Evolutionary conservation across 2,888 invertebrate genomes (phyloP), one percentile per base, ranked within the genome.

Genomic region (Sicus ferrugineus): DNA sequence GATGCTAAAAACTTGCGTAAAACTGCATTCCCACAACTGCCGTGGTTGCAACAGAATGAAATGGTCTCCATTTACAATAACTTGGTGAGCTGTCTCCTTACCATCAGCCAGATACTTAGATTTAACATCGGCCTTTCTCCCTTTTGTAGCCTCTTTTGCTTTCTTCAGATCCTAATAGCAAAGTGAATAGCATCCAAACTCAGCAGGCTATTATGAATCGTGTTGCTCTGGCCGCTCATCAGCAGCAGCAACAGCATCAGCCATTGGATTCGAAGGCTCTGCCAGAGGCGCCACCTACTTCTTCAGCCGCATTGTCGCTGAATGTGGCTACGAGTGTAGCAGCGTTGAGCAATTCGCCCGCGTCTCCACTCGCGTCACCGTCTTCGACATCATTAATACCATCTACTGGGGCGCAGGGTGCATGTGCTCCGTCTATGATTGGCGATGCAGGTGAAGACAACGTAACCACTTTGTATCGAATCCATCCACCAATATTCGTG

Each of bases 1-100:
- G 93, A 92, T 82, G 89, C 91, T 63, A 93, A 93, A 84, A 90
- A 90, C 81, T 87, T 89, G 72, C 88, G 91, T 77, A 92, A 92
- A 84, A 86, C 88, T 77, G 84, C 86, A 70, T 84, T 86, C 72
- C 81, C 86, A 75, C 78, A 75, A 74, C 77, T 75, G 75, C 81
- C 74, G 21, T 72, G 76, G 11, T 75, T 84, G 67, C 83, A 84
- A 75, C 83, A 83, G 70, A 84, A 85, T 73, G 84, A 84, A 78
- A 85, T 85, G 86, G 85, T 85, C 73, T 85, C 85, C 68, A 85
- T 85, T 69, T 85, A 84, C 59, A 85, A 84, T 61, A 85, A 83
- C 75, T 80, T 85, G 80, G 85, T 85, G 74, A 79, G 77, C 83
- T 84, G n/a, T 19, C 4, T 23, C n/a, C n/a, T 64, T 48, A 28